Evolutionary conservation across 2,888 invertebrate genomes (phyloP).

Genomic region (Lapara coniferarum): DNA sequence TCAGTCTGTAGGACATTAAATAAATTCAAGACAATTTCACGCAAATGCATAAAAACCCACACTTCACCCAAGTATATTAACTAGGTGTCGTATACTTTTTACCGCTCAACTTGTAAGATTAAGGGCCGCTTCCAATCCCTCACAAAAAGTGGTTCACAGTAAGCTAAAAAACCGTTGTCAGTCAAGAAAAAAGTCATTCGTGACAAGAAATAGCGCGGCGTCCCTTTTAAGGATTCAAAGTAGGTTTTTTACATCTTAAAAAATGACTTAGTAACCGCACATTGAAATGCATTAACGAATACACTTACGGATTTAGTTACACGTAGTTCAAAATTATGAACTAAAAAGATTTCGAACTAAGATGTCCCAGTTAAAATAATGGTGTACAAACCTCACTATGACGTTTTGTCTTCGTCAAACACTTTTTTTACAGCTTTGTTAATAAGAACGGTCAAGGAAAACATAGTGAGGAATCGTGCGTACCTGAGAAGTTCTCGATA

Average conservation of each 20-base stretch:
- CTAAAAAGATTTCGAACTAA: too few relatives aligned
- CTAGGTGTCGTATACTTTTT: constrained; percentile 16
- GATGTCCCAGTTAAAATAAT: too few relatives aligned
- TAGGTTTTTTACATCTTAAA: background rate
- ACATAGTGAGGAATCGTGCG: too few relatives aligned
- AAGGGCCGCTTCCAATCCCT: constrained; percentile 17
- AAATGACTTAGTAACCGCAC: background rate
- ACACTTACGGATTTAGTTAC: background rate
- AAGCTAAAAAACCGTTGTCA: constrained; percentile 17
- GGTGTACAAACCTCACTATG: too few relatives aligned
- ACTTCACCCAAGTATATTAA: constrained; percentile 1
- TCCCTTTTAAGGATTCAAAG: constrained; percentile 1
- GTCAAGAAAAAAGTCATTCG: constrained; percentile 5
- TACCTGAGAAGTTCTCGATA: too few relatives aligned
- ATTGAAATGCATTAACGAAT: background rate
- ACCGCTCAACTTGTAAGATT: background rate
- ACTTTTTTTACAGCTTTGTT: too few relatives aligned
- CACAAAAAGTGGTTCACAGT: constrained; percentile 6
- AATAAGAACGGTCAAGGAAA: too few relatives aligned
- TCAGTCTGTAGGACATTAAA: too few relatives aligned
- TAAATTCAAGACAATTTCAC: too few relatives aligned
- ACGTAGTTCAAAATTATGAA: background rate
- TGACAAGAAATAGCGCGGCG: constrained; percentile 16
- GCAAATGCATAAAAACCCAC: background rate
- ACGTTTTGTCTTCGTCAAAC: too few relatives aligned